These are phyloP conservation scores for Pangasius krempfi DNA, from an alignment of 2,797 vertebrate species.

Conservation along the genomic window DNA sequence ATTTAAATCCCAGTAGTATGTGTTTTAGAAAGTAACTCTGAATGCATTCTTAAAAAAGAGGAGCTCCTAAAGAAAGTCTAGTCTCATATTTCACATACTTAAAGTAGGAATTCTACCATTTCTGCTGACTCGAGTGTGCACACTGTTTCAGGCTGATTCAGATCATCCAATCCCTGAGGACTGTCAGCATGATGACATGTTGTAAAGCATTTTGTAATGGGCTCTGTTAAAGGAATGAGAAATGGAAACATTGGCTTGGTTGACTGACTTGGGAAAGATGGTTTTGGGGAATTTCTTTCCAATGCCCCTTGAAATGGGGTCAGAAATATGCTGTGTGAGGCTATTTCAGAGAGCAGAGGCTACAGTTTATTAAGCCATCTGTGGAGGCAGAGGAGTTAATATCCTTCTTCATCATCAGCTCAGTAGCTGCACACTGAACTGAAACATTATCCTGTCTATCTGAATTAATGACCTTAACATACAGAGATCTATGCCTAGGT, in stretches of 20 bases:
- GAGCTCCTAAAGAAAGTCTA: not conserved
- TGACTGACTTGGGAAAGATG: not conserved
- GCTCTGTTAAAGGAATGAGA: slow-evolving; percentile 12
- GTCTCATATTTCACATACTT: not conserved
- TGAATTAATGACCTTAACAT: slow-evolving; percentile 18
- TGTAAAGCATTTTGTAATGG: slow-evolving; percentile 23
- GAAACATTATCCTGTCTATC: slow-evolving; percentile 22
- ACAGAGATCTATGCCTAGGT: not conserved
- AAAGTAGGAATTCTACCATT: not conserved
- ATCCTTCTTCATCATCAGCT: slow-evolving; percentile 38
- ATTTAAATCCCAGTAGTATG: slow-evolving; percentile 62
- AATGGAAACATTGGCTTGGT: slow-evolving; percentile 16
- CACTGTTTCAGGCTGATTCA: not conserved
- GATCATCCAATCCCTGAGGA: not conserved
- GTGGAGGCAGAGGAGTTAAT: slow-evolving; percentile 36
- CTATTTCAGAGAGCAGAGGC: slow-evolving; percentile 2
- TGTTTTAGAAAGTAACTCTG: slow-evolving; percentile 19
- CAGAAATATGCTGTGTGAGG: not conserved
- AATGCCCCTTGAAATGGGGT: not conserved
- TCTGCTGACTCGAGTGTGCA: not conserved
- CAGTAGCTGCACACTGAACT: slow-evolving; percentile 35
- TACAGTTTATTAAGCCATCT: slow-evolving; percentile 25
- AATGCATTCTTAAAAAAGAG: not conserved
- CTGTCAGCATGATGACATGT: slow-evolving; percentile 48
- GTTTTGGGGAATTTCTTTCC: not conserved